Evolutionary conservation across 2,888 invertebrate species (phyloP), one percentile per base, ranked within the genome.

Genomic region (Notodonta dromedarius): DNA sequence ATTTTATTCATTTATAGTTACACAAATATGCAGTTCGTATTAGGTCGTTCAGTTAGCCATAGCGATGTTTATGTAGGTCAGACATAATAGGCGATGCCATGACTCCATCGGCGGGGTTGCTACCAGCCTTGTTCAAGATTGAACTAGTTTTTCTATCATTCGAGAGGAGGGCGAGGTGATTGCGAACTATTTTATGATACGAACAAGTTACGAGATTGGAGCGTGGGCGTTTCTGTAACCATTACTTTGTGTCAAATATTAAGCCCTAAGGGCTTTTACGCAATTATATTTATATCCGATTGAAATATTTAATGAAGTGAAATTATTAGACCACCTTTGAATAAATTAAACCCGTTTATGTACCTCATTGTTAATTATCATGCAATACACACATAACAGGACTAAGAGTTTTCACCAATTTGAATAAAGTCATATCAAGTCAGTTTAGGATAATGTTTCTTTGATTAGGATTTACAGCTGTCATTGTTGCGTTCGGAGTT

Each of bases 81-180:
- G 80, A 70, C 85, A 80, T 88, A 88, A 88, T 86, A 86, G 86
- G 84, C 85, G 78, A 85, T 85, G 79, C 80, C 79, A 83, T 83
- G 80, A 79, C 80, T 84, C 79, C 79, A 85, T 84, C 80, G 78
- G 68, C 80, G 79, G 85, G 85, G 84, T 85, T 85, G 84, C 83
- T 80, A 82, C 85, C 76, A 82, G 84, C 82, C 88, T 86, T 85
- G 88, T 87, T 83, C 87, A 86, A 87, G 86, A 88, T 86, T 85
- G 86, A 82, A 89, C 90, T 81, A 89, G 91, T 91, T 93, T 91
- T 90, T 90, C 80, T 87, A 80, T 83, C 78, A 77, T 76, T 73
- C 79, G 77, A 83, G 82, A 82, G 80, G 83, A 87, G 85, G 85
- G 79, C 89, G 84, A 89, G 86, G 89, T 85, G 83, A 86, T 84